Base-by-base conservation (phyloP, 2,797 vertebrate genomes). In the Fringilla coelebs region DNA sequence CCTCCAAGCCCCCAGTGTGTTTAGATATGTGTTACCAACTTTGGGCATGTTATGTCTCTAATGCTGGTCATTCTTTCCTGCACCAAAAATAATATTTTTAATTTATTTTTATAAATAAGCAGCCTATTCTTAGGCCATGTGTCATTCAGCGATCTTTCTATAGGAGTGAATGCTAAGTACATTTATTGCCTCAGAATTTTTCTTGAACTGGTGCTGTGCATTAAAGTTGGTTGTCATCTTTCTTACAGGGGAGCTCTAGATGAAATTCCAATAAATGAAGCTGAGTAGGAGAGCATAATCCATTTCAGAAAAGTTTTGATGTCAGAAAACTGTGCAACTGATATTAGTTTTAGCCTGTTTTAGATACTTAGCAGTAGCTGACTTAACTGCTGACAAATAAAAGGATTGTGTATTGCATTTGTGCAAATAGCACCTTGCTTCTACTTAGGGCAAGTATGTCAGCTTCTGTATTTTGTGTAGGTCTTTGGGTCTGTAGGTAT, bases 41-140 rank as follows among this genome's bases (percentile, higher is more conserved):
- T 54, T 1, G 9, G 31, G 17, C 4, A 18, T 49, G 10, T 38
- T 40, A 0, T 8, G 8, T 63, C 60, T 62, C 15, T 60, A 38
- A 19, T 84, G 14, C 25, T 70, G 38, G 15, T 52, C 22, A 11
- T 72, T 76, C 28, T 34, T 67, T 48, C 11, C 26, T 45, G 26
- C 14, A 28, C 25, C 32, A 55, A 55, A 55, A n/a, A 22, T 22
- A 55, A 22, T 55, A 24, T 16, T 55, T 55, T 55, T 55, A 1
- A 8, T 28, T 45, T 43, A 4, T 29, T 68, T 77, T 68, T 31
- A 24, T 67, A 49, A 48, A 49, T 80, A 52, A 80, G 25, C 31
- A 40, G 21, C 25, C 16, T 60, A 7, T 36, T 80, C 13, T 38
- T 87, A 70, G 20, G 14, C 38, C 13, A 5, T 18, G 25, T 76